A percentile compares a stretch with the other conserved stretches of the same genome.
phyloP scores from a whole-genome alignment of 2,888 invertebrate genomes.

The Amaurobius ferox region DNA sequence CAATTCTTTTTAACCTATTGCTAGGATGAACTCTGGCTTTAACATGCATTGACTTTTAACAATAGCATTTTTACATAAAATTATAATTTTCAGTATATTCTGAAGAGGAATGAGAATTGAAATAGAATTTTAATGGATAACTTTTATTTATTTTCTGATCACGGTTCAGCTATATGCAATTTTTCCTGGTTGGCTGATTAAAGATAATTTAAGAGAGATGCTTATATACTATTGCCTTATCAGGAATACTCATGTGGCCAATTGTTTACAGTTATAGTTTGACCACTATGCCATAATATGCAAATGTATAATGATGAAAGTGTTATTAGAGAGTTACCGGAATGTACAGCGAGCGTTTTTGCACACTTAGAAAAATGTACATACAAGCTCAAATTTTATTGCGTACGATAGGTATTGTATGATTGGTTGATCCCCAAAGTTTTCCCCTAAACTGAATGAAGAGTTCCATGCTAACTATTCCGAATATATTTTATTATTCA shows the following conservation, averaged over 20 bases:
- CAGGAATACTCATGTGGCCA: slow-evolving; percentile 35
- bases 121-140: too few relatives aligned
- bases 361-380: slow-evolving; percentile 29
- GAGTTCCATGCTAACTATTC: slow-evolving; percentile 74
- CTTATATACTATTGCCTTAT: slow-evolving; percentile 41
- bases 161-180: neutral
- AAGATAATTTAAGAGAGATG: neutral
- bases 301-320: slow-evolving; percentile 10
- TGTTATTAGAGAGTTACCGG: slow-evolving; percentile 25
- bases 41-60: too few relatives aligned
- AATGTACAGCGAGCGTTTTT: slow-evolving; percentile 31
- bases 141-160: neutral
- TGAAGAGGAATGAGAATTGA: too few relatives aligned
- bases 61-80: too few relatives aligned
- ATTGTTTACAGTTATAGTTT: slow-evolving; percentile 20
- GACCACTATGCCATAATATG: slow-evolving; percentile 15
- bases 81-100: too few relatives aligned
- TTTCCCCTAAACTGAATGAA: slow-evolving; percentile 41
- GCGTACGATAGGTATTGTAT: slow-evolving; percentile 49
- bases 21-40: too few relatives aligned
- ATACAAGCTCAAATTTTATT: slow-evolving; percentile 68
- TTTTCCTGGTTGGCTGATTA: neutral
- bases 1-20: too few relatives aligned
- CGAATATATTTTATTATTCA: slow-evolving; percentile 75
- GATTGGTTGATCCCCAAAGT: slow-evolving; percentile 46